Evolutionary conservation across 2,888 invertebrate genomes (phyloP), one percentile per base, ranked within the genome.

Genomic region (Trissolcus japonicus): DNA sequence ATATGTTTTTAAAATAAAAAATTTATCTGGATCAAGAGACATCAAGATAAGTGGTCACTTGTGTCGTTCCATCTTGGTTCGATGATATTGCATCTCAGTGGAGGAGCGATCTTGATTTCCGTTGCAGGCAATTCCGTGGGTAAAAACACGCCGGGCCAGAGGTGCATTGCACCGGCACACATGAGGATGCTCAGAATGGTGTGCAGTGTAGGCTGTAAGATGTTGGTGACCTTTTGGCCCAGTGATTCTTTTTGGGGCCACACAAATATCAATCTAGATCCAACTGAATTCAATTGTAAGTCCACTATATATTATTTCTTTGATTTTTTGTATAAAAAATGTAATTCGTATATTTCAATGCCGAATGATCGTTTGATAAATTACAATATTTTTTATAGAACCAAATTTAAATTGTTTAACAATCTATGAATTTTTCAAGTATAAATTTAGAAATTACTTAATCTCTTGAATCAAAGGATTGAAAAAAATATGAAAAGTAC

Each of bases 141-240:
- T 55, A 87, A 79, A 72, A 86, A 87, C 82, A 87, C 87, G 17
- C 87, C 88, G 4, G 87, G 88, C 87, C 87, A 87, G 14, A 88
- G 71, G 41, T 87, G 86, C 60, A 87, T 51, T 1, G 83, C 83
- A 14, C 86, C 84, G 29, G 87, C 67, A 7, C 80, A 80, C 13
- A 88, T 59, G 1, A 86, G 67, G 16, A 84, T 84, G n/a, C 82
- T 63, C 11, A 88, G 76, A 6, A 85, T 62, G 0, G 83, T 78
- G 19, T 83, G 86, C 35, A 87, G 69, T 0, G 85, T 6, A 0
- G 87, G 86, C 29, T 81, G 80, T 6, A 87, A 41, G 2, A 84
- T 65, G 11, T 69, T 80, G 3, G 83, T 73, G 4, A 85, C 66
- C 55, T 79, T 82, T 46, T 79, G 78, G 62, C 81, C 81, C n/a